A percentile compares a stretch with the other conserved stretches of the same genome.
Conservation (phyloP, 2,797 vertebrate genomes). For the Coendou prehensilis region DNA sequence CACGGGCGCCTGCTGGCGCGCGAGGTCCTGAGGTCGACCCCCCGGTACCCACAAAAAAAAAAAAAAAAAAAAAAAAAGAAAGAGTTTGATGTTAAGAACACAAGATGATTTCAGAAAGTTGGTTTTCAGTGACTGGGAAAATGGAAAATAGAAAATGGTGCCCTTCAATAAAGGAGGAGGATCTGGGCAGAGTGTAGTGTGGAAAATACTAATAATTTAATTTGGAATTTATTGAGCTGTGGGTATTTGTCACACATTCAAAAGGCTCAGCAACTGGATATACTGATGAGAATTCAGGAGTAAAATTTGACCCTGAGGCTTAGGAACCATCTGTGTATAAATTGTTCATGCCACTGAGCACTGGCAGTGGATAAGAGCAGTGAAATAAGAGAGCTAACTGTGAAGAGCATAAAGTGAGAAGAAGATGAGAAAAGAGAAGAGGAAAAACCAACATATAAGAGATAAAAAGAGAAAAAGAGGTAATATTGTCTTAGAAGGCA, state of each 20-base stretch:
- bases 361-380: background rate
- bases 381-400: background rate
- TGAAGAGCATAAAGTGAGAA: background rate
- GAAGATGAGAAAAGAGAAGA: background rate
- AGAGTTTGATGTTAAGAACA: background rate
- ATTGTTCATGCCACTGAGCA: background rate
- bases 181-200: background rate
- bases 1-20: too few relatives aligned
- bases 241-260: background rate
- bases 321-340: background rate
- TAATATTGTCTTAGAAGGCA: constrained; percentile 4
- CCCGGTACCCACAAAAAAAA: too few relatives aligned
- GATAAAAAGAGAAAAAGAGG: background rate
- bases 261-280: background rate
- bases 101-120: constrained; percentile 6
- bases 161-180: background rate
- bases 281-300: background rate
- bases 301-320: background rate
- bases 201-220: constrained; percentile 20
- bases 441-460: background rate
- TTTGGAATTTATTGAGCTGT: constrained; percentile 13
- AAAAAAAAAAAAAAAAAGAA: too few relatives aligned
- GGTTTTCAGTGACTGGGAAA: background rate
- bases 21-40: too few relatives aligned
- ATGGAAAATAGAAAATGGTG: background rate